Evolutionary conservation across 2,113 vertebrate species (phyloP).

Genomic region (Suricata suricatta): DNA sequence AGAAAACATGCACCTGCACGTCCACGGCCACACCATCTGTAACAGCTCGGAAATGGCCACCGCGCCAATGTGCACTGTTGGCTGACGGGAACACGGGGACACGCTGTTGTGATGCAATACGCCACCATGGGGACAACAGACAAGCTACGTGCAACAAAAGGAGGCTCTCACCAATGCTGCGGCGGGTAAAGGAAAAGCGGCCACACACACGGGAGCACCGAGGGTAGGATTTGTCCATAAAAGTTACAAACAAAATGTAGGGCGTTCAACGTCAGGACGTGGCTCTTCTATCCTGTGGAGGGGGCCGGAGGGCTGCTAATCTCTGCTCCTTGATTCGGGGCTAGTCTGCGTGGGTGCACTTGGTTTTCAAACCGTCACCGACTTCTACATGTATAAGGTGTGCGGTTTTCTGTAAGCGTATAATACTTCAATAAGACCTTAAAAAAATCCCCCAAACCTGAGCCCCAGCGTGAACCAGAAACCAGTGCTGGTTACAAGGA

Average conservation of each 20-base stretch:
- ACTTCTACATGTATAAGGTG: neutral
- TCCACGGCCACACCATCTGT: neutral
- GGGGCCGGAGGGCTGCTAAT: neutral
- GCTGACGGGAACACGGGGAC: neutral
- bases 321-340: neutral
- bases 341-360: neutral
- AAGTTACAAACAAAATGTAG: neutral
- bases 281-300: neutral
- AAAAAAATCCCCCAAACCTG: neutral
- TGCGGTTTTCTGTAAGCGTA: neutral
- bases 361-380: neutral
- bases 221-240: neutral
- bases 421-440: neutral
- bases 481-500: neutral
- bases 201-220: rapidly evolving
- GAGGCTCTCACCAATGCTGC: neutral
- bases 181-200: neutral
- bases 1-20: neutral
- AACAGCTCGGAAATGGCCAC: neutral
- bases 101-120: rapidly evolving
- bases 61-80: too few relatives aligned
- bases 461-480: neutral
- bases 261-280: rapidly evolving
- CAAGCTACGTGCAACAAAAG: rapidly evolving
- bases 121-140: neutral